Evolutionary conservation across 2,113 vertebrate genomes (phyloP), one percentile per base, ranked within the genome.

Genomic region (Ellobius talpinus): DNA sequence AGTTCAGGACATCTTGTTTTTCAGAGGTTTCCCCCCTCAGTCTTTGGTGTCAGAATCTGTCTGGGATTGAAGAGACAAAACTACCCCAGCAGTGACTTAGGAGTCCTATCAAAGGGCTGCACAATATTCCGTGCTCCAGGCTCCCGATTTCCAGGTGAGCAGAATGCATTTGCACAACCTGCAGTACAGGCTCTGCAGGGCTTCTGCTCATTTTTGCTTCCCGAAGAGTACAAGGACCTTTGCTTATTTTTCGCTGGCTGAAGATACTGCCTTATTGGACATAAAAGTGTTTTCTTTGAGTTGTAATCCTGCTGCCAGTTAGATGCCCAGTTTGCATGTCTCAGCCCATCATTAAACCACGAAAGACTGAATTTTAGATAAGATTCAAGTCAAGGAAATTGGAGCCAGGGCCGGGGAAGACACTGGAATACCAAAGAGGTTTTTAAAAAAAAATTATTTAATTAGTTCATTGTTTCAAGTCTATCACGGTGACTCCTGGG

Each of bases 281-380:
- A 84, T 58, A 91, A 39, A 96, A 79, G 26, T 79, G 19, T 93
- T 78, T 92, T 95, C n/a, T 82, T 87, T 76, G 33, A 88, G 81
- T 94, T 82, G 84, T 65, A 94, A 91, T 90, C 72, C 77, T 94
- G 76, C 55, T 95, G 77, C 77, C 87, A 96, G 81, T 78, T 63
- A 96, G 66, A 89, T 95, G 68, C 82, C 50, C 70, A 52, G 68
- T 92, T 97, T 96, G 45, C 66, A 89, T 89, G 42, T 87, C 89
- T 70, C 66, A 50, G 0, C 45, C 47, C 45, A 90, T 92, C 78
- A 93, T 86, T 88, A 73, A 97, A 84, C 36, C n/a, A 90, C 90
- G 45, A 97, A 96, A 81, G 33, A 52, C 21, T 36, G 86, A 94
- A 84, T 88, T 90, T 94, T 84, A 92, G 63, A 90, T 82, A 96